These are phyloP conservation scores for Erpetoichthys calabaricus DNA, from an alignment of 2,797 vertebrate genomes.

Conservation along the genomic window DNA sequence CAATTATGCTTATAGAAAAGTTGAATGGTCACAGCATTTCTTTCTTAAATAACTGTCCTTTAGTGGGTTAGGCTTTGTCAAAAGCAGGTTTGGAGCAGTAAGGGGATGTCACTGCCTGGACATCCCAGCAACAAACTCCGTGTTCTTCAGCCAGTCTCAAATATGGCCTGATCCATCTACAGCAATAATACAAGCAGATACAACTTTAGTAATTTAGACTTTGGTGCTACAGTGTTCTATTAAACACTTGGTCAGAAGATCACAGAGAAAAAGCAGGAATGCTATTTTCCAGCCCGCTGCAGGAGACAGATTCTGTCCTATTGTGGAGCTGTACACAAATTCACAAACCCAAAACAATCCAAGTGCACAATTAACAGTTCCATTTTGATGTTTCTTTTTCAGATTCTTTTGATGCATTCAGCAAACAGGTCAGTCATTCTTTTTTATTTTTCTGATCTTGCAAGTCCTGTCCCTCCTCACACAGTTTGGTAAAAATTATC, in stretches of 20 bases:
- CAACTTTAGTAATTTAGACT: constrained; percentile 57
- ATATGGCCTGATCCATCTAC: constrained; percentile 37
- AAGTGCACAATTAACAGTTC: constrained; percentile 59
- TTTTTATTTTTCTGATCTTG: constrained; percentile 21
- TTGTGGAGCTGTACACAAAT: constrained; percentile 53
- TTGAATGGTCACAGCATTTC: constrained; percentile 21
- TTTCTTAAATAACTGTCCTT: constrained; percentile 15
- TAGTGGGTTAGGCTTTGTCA: constrained; percentile 34
- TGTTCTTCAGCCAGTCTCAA: constrained; percentile 9
- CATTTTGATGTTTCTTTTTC: constrained; percentile 34
- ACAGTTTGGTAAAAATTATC: constrained; percentile 83
- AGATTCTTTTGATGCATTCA: constrained; percentile 3
- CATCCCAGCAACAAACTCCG: constrained; percentile 8
- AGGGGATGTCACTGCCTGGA: constrained; percentile 25
- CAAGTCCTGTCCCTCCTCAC: constrained; percentile 44
- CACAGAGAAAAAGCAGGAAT: constrained; percentile 66
- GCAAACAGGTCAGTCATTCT: constrained; percentile 14
- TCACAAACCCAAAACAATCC: constrained; percentile 60
- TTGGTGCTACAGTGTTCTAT: constrained; percentile 60
- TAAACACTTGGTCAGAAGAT: constrained; percentile 68
- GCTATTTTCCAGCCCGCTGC: constrained; percentile 54
- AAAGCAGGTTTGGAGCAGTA: constrained; percentile 40
- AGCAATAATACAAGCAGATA: constrained; percentile 66
- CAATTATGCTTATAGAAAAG: constrained; percentile 28
- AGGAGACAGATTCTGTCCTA: constrained; percentile 50